Percentiles rank a stretch among this genome's conserved stretches.
These are phyloP conservation scores for Coluber constrictor DNA, from an alignment of 2,797 vertebrate genomes.

Conservation along the genomic window DNA sequence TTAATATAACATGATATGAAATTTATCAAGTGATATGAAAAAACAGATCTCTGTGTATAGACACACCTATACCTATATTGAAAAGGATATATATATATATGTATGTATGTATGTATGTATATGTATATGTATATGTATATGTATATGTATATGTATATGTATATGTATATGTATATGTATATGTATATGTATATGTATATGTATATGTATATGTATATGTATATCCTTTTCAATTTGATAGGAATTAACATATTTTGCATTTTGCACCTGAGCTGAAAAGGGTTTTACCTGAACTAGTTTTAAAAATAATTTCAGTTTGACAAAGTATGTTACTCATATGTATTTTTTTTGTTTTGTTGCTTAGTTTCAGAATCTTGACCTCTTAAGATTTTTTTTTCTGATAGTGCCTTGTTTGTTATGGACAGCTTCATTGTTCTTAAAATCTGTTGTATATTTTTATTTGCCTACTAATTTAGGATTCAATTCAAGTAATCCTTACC, in stretches of 20 bases:
- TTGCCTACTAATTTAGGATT: constrained; percentile 30
- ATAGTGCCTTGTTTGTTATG: constrained; percentile 24
- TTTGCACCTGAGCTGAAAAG: constrained; percentile 45
- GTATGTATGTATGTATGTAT: no score
- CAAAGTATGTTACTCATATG: constrained; percentile 27
- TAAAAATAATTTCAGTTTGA: constrained; percentile 28
- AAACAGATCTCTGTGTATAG: background rate
- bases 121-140: background rate
- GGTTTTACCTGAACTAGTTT: constrained; percentile 45
- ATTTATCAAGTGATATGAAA: constrained; percentile 2
- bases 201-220: no score
- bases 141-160: background rate
- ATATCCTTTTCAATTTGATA: constrained; percentile 19
- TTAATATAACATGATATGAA: background rate
- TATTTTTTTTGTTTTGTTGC: constrained; percentile 42
- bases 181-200: no score
- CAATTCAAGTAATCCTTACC: constrained; percentile 23
- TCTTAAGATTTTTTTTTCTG: constrained; percentile 13
- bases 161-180: no score
- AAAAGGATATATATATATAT: background rate
- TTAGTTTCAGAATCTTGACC: constrained; percentile 37
- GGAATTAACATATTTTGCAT: constrained; percentile 43
- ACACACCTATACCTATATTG: background rate
- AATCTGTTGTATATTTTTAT: constrained; percentile 20
- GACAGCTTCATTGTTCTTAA: constrained; percentile 34